These are phyloP conservation scores for Drosophila triauraria DNA, from an alignment of 1,140 invertebrate genomes.

Conservation along the genomic window DNA sequence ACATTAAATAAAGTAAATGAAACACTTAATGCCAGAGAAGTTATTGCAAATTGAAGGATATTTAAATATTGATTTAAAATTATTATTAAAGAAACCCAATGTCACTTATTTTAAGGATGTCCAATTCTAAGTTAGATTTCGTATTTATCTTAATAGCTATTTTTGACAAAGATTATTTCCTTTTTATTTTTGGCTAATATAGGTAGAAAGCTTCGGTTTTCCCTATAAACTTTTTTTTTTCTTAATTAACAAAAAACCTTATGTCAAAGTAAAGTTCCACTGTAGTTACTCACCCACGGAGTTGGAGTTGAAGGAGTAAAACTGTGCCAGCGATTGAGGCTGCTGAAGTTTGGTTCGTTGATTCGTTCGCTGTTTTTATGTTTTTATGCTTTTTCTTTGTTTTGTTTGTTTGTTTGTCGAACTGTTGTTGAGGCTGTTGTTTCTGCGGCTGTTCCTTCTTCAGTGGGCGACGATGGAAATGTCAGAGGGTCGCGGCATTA, in stretches of 20 bases:
- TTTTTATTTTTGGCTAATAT: no score
- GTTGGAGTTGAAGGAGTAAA: constrained; percentile 59
- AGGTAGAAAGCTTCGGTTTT: no score
- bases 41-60: no score
- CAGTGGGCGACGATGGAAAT: constrained; percentile 65
- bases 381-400: constrained; percentile 14
- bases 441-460: constrained; percentile 53
- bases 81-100: no score
- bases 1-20: no score
- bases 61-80: no score
- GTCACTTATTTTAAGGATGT: no score
- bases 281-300: constrained; percentile 72
- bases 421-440: constrained; percentile 36
- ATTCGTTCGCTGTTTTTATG: constrained; percentile 43
- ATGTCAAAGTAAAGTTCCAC: not conserved
- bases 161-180: no score
- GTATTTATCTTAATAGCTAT: not conserved
- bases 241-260: constrained; percentile 8
- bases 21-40: no score
- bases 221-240: no score
- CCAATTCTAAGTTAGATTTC: no score
- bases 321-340: constrained; percentile 66
- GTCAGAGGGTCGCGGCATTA: constrained; percentile 65
- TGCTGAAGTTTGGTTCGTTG: constrained; percentile 44
- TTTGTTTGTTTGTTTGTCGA: constrained; percentile 38